Percentiles rank a stretch among this genome's conserved stretches.
Conservation (phyloP, 2,797 vertebrate species). For the Hemitrygon akajei region DNA sequence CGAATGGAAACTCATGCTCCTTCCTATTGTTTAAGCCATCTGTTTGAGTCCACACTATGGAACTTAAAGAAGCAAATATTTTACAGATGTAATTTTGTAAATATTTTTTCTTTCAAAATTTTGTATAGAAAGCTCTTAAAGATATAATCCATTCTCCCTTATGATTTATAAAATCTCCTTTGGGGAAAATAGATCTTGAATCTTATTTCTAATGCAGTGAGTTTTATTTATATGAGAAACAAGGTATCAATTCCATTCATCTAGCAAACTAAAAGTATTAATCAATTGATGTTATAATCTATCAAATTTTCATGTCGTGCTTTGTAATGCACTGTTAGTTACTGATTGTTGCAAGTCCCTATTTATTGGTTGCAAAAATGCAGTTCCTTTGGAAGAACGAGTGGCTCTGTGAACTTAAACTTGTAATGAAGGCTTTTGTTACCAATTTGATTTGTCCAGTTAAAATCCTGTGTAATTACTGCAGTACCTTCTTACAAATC, state of each 20-base stretch:
- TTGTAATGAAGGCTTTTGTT: too few relatives aligned
- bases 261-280: not conserved
- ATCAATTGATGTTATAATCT: not conserved
- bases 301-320: not conserved
- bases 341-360: not conserved
- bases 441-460: too few relatives aligned
- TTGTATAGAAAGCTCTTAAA: not conserved
- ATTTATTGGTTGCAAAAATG: not conserved
- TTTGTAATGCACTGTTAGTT: not conserved
- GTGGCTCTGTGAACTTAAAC: too few relatives aligned
- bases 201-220: not conserved
- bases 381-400: not conserved
- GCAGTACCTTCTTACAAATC: too few relatives aligned
- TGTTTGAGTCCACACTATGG: not conserved
- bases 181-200: not conserved
- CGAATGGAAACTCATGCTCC: too few relatives aligned
- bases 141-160: not conserved
- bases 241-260: not conserved
- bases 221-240: not conserved
- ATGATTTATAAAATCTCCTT: not conserved
- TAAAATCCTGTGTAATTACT: too few relatives aligned
- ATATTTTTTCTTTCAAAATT: not conserved
- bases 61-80: not conserved
- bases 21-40: constrained; percentile 10
- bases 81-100: not conserved